Evolutionary conservation across 2,113 vertebrate species (phyloP).

Genomic region (Hipposideros armiger): DNA sequence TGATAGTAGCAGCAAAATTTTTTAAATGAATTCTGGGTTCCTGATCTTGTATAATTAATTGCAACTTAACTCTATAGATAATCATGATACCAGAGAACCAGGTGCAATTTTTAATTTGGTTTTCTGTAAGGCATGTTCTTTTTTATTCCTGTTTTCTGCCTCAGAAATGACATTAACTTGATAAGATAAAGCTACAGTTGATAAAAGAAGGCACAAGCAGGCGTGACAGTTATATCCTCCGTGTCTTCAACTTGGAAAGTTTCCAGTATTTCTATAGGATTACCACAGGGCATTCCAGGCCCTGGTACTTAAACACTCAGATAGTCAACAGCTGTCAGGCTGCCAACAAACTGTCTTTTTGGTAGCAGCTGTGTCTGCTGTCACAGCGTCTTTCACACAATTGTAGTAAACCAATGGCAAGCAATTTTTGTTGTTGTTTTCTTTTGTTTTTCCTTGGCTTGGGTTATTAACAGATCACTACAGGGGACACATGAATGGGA

Average conservation of each 20-base stretch:
- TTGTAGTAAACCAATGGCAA: slow-evolving; percentile 61
- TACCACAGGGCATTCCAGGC: slow-evolving; percentile 43
- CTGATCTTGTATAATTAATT: neutral
- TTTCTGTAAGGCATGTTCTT: slow-evolving; percentile 48
- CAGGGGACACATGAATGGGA: slow-evolving; percentile 52
- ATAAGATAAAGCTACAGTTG: slow-evolving; percentile 56
- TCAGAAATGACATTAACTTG: slow-evolving; percentile 70
- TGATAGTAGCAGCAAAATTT: neutral
- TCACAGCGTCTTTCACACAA: slow-evolving; percentile 71
- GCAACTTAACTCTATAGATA: neutral
- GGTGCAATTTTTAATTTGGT: slow-evolving; percentile 36
- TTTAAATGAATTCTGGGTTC: neutral
- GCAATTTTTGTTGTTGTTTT: neutral
- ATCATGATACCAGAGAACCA: neutral
- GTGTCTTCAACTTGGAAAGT: slow-evolving; percentile 51
- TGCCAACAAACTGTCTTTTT: slow-evolving; percentile 72
- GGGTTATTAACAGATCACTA: slow-evolving; percentile 77
- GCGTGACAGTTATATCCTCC: slow-evolving; percentile 62
- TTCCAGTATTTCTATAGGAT: slow-evolving; percentile 73
- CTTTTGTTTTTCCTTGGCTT: slow-evolving; percentile 16
- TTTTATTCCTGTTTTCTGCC: slow-evolving; percentile 37
- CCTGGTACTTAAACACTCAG: slow-evolving; percentile 73
- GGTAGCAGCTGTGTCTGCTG: slow-evolving; percentile 70
- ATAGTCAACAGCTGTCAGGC: slow-evolving; percentile 74
- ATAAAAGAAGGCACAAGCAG: slow-evolving; percentile 24